Conservation (phyloP, 1,140 invertebrate species). For the Eulimnadia texana region DNA sequence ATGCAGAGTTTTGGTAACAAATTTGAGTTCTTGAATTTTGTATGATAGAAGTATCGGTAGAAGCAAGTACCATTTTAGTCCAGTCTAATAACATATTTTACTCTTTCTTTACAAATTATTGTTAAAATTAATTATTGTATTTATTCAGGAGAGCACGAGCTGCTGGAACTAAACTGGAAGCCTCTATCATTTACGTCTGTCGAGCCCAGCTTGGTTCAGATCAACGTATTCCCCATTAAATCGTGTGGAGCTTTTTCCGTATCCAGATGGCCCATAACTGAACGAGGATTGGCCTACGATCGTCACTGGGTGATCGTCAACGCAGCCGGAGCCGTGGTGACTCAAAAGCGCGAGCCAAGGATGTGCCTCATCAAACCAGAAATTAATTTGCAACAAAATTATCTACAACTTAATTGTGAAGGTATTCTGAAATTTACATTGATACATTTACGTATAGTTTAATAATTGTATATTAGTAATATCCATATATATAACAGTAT, state of each 20-base stretch:
- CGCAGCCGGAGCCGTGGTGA: constrained; percentile 57
- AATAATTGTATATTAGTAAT: constrained; percentile 13
- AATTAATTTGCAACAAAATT: constrained; percentile 43
- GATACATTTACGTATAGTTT: background rate
- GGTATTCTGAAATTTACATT: constrained; percentile 39
- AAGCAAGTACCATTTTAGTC: too few relatives aligned
- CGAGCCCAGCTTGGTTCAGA: constrained; percentile 33
- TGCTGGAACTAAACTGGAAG: constrained; percentile 10
- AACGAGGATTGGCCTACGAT: constrained; percentile 69
- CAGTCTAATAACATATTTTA: too few relatives aligned
- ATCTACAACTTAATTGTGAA: constrained; percentile 49
- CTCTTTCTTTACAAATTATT: background rate
- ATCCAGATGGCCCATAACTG: constrained; percentile 50
- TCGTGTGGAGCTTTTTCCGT: constrained; percentile 70
- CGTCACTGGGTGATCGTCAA: constrained; percentile 84
- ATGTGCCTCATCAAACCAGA: constrained; percentile 61
- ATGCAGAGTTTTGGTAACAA: too few relatives aligned
- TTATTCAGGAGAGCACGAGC: constrained; percentile 11
- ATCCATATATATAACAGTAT: constrained; percentile 17
- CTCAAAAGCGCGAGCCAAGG: constrained; percentile 67
- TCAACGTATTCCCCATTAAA: constrained; percentile 86
- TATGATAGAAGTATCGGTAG: too few relatives aligned
- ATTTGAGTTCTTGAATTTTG: too few relatives aligned
- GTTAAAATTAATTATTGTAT: background rate
- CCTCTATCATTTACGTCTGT: background rate